Base-by-base conservation (phyloP, 2,797 vertebrate species). In the Odontamblyopus rebecca region DNA sequence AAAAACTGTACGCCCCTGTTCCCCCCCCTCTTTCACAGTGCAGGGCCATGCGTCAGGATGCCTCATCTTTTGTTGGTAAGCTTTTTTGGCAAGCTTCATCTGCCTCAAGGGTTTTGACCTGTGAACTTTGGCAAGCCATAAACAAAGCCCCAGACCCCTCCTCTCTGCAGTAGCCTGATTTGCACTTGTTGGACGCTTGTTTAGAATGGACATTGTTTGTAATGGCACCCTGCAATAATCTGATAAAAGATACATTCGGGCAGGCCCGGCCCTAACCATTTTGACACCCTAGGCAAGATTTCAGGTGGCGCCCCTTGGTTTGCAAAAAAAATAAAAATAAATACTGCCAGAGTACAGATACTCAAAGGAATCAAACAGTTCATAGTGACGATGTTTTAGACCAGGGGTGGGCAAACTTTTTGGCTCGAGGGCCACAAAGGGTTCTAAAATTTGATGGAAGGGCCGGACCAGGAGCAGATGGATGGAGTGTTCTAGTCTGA, bases 61-160 rank as follows among this genome's bases (percentile, higher is more conserved):
- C 92, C 75, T 67, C 64, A 16, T 84, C 83, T 81, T 89, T 90
- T 90, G 23, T 23, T 23, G 23, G 23, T 23, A 23, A 23, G 23
- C 23, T 23, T 23, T 23, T 23, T 23, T 23, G 23, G 23, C 23
- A 23, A 23, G 23, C 23, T 23, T 56, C 50, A 70, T 76, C 61
- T 86, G 83, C 76, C 78, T 76, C 74, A 61, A 19, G 51, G 75
- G 69, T 61, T 69, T 27, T 74, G 89, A 85, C 85, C 91, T 77
- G 66, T 89, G 84, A 90, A 85, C 89, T 77, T 53, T 78, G 77
- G 72, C 77, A 79, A 81, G 74, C 61, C 1, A 59, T 70, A 81
- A 72, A 91, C 88, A 90, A 89, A 79, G 73, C 71, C 74, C 30
- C 79, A 77, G 72, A 83, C 69, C 61, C 70, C 27, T 65, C 74